Conservation (phyloP, 2,797 vertebrate species). For the Ispidina picta region DNA sequence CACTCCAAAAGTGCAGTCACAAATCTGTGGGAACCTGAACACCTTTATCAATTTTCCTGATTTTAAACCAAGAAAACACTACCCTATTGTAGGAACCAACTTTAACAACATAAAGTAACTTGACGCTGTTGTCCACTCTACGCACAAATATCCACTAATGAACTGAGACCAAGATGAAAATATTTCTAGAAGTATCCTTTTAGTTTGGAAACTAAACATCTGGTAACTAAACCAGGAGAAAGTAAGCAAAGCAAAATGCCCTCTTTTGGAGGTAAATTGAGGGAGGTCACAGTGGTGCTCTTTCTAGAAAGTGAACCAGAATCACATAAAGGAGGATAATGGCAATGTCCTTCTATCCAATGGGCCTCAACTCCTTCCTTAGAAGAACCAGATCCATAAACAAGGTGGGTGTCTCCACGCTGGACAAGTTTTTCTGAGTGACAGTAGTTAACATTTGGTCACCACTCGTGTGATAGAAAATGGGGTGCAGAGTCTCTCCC, state of each 20-base stretch:
- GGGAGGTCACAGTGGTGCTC: background rate
- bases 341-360: background rate
- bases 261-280: background rate
- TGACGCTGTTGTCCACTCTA: background rate
- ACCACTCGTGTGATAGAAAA: background rate
- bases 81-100: rapidly evolving
- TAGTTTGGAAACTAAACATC: too few species aligned
- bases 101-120: background rate
- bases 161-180: background rate
- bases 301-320: background rate
- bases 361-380: background rate
- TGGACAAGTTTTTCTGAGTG: background rate
- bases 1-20: background rate
- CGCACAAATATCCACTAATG: background rate
- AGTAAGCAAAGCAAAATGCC: background rate
- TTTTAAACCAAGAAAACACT: background rate
- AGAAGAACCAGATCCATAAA: background rate
- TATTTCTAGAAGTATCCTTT: background rate
- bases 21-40: background rate
- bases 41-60: background rate
- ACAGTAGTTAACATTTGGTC: background rate
- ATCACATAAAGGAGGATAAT: background rate
- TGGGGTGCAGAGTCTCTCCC: background rate
- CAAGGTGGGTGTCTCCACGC: background rate
- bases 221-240: background rate